Evolutionary conservation across 1,140 invertebrate genomes (phyloP).

Genomic region (Micrasema minimum): DNA sequence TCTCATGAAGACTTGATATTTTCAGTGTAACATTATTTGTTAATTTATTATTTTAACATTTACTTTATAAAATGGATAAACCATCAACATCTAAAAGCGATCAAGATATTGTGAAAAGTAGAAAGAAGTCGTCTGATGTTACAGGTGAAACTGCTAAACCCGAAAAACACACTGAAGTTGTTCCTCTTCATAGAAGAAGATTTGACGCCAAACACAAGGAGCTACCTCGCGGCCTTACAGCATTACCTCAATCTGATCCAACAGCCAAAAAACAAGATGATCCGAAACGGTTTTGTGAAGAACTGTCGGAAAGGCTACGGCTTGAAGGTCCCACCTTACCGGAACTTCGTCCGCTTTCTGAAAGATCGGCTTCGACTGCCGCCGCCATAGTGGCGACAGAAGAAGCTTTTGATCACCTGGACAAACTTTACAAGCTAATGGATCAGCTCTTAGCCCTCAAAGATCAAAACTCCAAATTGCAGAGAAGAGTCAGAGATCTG

Average conservation of each 20-base stretch:
- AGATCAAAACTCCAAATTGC: constrained; percentile 76
- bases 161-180: not conserved
- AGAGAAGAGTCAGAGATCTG: constrained; percentile 76
- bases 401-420: constrained; percentile 78
- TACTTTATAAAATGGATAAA: constrained; percentile 27
- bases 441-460: constrained; percentile 79
- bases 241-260: constrained; percentile 28
- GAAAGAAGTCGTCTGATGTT: constrained; percentile 19
- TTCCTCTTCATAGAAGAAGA: constrained; percentile 47
- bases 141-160: constrained; percentile 1
- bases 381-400: constrained; percentile 65
- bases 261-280: constrained; percentile 22
- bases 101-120: not conserved
- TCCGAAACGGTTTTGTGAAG: constrained; percentile 43
- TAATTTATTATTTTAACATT: not conserved
- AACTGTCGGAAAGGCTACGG: constrained; percentile 35
- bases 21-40: not conserved
- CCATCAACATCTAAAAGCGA: constrained; percentile 9
- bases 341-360: constrained; percentile 57
- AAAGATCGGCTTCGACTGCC: constrained; percentile 60
- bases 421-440: constrained; percentile 78
- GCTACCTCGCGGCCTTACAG: constrained; percentile 35
- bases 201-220: constrained; percentile 48
- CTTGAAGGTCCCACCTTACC: constrained; percentile 36
- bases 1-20: too few relatives aligned